Evolutionary conservation across 2,888 invertebrate species (phyloP), one percentile per base, ranked within the genome.

Genomic region (Rhabditophanes sp.): DNA sequence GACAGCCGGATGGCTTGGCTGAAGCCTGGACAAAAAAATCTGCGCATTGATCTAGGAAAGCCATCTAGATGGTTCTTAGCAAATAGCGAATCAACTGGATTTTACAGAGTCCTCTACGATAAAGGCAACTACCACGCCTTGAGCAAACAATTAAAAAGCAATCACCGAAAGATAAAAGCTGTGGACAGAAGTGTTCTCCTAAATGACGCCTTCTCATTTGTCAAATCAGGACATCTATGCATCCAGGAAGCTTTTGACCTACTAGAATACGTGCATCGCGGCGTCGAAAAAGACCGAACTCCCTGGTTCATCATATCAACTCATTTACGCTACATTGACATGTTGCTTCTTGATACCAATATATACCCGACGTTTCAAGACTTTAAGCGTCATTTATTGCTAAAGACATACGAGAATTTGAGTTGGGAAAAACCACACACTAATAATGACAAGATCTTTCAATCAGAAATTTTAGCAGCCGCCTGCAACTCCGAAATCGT

Each of bases 51-150:
- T 7, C 21, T 42, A 30, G 9, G 30, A 14, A 24, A 34, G n/a
- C 20, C 21, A 16, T 26, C 41, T 16, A 42, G 41, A 12, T 54
- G 55, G 55, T 28, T 47, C 4, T 33, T 55, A 21, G 41, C 52
- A 9, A 55, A 55, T 24, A 41, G 50, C 9, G 53, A 46, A 5
- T 48, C 52, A 7, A 39, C 50, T 9, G 55, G 52, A 0, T 55
- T 50, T 27, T 52, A 54, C 35, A 35, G 46, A 5, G 45, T 55
- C 2, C 41, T 47, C 12, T 56, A 56, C 25, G 49, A 48, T 7
- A 7, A 25, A 3, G 28, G 38, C 4, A 44, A 44, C 11, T 56
- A 56, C 25, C 11, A 23, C 7, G 39, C 37, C 31, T 25, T 56
- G 19, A 39, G 34, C 1, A 17, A 39, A 14, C 49, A 51, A 23